Base-by-base conservation (phyloP, 2,797 vertebrate genomes). In the Microctenopoma steveboyesi region DNA sequence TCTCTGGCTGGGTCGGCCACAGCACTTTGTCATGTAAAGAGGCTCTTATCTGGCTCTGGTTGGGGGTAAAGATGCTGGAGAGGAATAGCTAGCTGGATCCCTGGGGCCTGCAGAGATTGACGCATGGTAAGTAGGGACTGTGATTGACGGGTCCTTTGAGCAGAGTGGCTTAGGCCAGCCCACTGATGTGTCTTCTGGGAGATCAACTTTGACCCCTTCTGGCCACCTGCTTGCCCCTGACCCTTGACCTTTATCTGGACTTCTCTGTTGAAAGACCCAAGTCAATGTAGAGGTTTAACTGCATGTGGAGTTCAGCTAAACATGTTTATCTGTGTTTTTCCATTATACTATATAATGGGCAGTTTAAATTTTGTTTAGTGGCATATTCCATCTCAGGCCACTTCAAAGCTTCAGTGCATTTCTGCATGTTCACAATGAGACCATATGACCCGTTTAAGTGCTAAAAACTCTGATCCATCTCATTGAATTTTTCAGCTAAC, bases 21-120 rank as follows among this genome's bases (percentile, higher is more conserved):
- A 65, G 77, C 79, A 93, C 92, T 93, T 95, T 94, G 93, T 94
- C 90, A 94, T 94, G 93, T 91, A 94, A 94, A 93, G 89, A 89
- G 87, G 82, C 72, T 89, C 91, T 92, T 93, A 91, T 93, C 90
- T 82, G 79, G 76, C 81, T 61, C 74, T 48, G 79, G 85, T 64
- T 83, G 88, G 85, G 85, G 87, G 80, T 77, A 78, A 76, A 67
- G 67, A 72, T 80, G 84, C 73, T 53, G 49, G 59, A 72, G 85
- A 86, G 83, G 59, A 88, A 84, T 83, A 61, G 82, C 74, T 63
- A 49, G 69, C 77, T 45, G 69, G 76, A 64, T 83, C 88, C 85
- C 84, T 59, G 78, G 84, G 89, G 88, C 85, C 85, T 63, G 43
- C 70, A 70, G 74, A 83, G 88, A 88, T 90, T 74, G 71, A 77